phyloP scores from a whole-genome alignment of 2,888 invertebrate genomes.

The Brachynemurus nebulosus region DNA sequence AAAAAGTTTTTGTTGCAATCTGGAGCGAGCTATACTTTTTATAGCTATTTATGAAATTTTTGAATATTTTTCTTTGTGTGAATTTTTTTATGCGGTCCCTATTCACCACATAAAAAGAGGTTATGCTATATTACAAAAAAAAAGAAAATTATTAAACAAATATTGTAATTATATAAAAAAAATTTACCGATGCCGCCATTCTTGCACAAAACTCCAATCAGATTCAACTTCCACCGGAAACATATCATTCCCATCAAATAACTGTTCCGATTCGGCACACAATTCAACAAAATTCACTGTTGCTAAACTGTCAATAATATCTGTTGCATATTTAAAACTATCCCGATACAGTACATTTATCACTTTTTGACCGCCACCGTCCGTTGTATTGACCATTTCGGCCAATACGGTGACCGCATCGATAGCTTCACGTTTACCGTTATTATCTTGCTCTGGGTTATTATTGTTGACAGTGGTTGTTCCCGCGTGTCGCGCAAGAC shows the following conservation, averaged over 20 bases:
- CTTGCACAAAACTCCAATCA: slow-evolving; percentile 63
- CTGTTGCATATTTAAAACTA: slow-evolving; percentile 28
- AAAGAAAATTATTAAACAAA: not conserved
- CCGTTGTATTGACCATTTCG: slow-evolving; percentile 21
- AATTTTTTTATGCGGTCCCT: no score
- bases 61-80: no score
- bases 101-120: no score
- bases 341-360: slow-evolving; percentile 29
- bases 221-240: slow-evolving; percentile 25
- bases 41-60: no score
- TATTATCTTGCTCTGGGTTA: no score
- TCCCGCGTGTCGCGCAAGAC: no score
- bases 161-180: not conserved
- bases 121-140: no score
- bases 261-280: slow-evolving; percentile 25
- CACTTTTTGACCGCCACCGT: slow-evolving; percentile 24
- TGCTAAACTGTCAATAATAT: slow-evolving; percentile 25
- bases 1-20: no score
- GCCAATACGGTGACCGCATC: slow-evolving; percentile 25
- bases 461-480: no score
- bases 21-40: no score
- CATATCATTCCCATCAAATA: slow-evolving; percentile 28
- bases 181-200: slow-evolving; percentile 52
- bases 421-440: slow-evolving; percentile 27
- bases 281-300: not conserved